These are phyloP conservation scores for Gobiocypris rarus DNA, from an alignment of 2,113 vertebrate genomes.

Conservation along the genomic window DNA sequence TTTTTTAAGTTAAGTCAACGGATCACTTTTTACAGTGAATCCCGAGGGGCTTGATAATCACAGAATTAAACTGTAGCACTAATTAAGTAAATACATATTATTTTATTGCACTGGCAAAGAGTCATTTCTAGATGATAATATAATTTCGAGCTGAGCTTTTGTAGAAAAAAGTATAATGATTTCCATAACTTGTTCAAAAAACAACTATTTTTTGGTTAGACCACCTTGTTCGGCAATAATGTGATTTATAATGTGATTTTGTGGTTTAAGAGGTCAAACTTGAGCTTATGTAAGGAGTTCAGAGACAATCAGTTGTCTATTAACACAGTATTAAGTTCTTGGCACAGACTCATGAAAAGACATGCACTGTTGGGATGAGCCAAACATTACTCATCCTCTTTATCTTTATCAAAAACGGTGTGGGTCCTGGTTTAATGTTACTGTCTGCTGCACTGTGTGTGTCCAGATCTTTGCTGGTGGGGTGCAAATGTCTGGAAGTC, in stretches of 20 bases:
- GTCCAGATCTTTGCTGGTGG: constrained; percentile 15
- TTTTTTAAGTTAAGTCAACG: no score
- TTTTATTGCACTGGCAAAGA: neutral
- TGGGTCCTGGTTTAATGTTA: constrained; percentile 18
- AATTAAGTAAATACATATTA: neutral
- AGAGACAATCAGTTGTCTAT: constrained; percentile 18
- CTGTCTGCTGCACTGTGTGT: constrained; percentile 16
- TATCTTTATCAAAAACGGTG: neutral
- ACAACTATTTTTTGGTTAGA: neutral
- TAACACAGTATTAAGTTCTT: neutral
- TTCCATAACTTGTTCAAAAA: no score
- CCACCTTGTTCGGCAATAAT: no score
- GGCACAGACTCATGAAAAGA: neutral
- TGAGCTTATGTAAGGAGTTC: constrained; percentile 8
- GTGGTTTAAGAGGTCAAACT: neutral
- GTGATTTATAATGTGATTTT: no score
- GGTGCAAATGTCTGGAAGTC: neutral
- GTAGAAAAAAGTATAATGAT: no score
- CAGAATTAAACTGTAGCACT: no score
- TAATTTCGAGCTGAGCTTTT: no score
- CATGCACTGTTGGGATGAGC: neutral
- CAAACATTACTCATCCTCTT: constrained; percentile 36
- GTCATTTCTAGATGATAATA: no score
- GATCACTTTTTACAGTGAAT: no score
- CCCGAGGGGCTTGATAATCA: no score